Evolutionary conservation across 1,140 invertebrate species (phyloP).

Genomic region (Coptotermes formosanus): DNA sequence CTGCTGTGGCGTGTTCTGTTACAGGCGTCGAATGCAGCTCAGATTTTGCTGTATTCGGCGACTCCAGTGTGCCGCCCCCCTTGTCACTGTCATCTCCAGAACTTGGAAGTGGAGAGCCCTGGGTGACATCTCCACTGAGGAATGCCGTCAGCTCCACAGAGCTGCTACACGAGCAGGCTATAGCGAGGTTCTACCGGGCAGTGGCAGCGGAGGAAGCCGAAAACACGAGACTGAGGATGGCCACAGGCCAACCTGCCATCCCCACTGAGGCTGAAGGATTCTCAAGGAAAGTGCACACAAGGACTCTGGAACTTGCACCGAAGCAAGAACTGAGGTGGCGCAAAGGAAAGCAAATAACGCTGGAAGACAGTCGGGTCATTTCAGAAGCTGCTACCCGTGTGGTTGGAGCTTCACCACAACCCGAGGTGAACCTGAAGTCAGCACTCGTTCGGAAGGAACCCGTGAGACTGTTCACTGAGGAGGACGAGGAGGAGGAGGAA

Average conservation of each 20-base stretch:
- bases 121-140: constrained; percentile 52
- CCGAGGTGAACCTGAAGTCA: not conserved
- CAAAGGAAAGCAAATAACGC: not conserved
- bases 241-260: not conserved
- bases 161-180: constrained; percentile 72
- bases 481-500: not conserved
- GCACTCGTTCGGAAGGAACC: not conserved
- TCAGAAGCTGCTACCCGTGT: not conserved
- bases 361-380: constrained; percentile 1
- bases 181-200: constrained; percentile 74
- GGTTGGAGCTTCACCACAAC: not conserved
- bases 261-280: not conserved
- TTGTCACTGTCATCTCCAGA: constrained; percentile 78
- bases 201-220: constrained; percentile 68
- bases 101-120: constrained; percentile 52
- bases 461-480: not conserved
- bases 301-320: not conserved
- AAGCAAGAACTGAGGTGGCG: not conserved
- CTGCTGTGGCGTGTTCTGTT: too few relatives aligned
- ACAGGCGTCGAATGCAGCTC: not conserved
- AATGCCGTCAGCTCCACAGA: constrained; percentile 78
- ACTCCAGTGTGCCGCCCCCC: constrained; percentile 60
- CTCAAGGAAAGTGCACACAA: not conserved
- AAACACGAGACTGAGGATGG: constrained; percentile 39
- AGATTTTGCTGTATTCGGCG: not conserved